A percentile compares a stretch with the other conserved stretches of the same genome.
These are phyloP conservation scores for Chrysomela aeneicollis DNA, from an alignment of 2,888 invertebrate genomes.

Conservation along the genomic window DNA sequence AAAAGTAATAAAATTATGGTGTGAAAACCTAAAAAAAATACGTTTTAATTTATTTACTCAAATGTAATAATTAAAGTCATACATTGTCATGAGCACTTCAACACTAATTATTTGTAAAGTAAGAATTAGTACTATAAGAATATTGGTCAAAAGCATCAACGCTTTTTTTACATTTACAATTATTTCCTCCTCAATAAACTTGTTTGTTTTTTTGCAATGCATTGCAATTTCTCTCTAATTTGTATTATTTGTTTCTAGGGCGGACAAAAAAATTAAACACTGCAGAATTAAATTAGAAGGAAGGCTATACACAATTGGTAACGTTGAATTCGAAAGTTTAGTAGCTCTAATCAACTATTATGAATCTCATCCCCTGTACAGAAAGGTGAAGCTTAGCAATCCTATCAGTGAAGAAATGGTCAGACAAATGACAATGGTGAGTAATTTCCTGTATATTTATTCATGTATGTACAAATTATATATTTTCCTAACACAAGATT, in stretches of 20 bases:
- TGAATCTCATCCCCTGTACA: conserved; percentile 88
- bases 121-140: too few species aligned
- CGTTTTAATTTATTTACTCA: too few species aligned
- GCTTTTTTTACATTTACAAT: too few species aligned
- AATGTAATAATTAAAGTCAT: too few species aligned
- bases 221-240: neutral
- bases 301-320: conserved; percentile 88
- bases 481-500: neutral
- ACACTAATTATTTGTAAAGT: too few species aligned
- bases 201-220: too few species aligned
- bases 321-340: conserved; percentile 94
- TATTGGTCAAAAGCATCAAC: too few species aligned
- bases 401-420: conserved; percentile 82
- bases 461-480: conserved; percentile 16
- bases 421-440: conserved; percentile 69
- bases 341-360: conserved; percentile 93
- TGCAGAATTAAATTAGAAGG: conserved; percentile 95
- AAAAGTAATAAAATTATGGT: too few species aligned
- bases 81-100: too few species aligned
- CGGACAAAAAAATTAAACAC: conserved; percentile 94
- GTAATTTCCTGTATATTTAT: conserved; percentile 50
- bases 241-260: conserved; percentile 66
- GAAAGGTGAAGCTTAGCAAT: conserved; percentile 85
- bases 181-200: too few species aligned
- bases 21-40: too few species aligned